Conservation (phyloP, 2,113 vertebrate genomes). For the Rafetus swinhoei region DNA sequence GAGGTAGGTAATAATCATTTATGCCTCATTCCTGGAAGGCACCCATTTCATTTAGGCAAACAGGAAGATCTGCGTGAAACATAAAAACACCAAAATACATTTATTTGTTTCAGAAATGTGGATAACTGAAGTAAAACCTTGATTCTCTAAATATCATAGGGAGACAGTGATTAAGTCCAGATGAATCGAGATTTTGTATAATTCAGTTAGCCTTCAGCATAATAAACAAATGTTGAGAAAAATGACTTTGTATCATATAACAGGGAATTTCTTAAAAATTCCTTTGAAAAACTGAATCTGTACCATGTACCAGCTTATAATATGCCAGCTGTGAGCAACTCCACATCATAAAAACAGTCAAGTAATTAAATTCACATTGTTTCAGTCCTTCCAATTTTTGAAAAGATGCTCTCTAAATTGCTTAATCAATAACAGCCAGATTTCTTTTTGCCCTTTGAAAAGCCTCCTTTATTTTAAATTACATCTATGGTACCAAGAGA, state of each 20-base stretch:
- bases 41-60: neutral
- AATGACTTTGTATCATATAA: neutral
- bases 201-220: neutral
- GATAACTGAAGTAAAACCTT: conserved; percentile 13
- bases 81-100: neutral
- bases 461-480: neutral
- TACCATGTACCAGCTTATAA: neutral
- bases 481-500: neutral
- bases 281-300: neutral
- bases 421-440: neutral
- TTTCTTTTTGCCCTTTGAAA: neutral
- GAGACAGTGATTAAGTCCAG: neutral
- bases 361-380: neutral
- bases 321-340: neutral
- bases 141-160: neutral
- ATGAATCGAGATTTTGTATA: neutral
- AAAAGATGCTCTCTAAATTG: neutral
- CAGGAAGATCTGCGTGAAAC: conserved; percentile 13
- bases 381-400: fast-evolving
- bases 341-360: neutral
- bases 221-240: neutral
- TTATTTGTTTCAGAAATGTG: neutral
- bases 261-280: neutral
- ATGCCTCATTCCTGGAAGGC: neutral
- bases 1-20: neutral